Base-by-base conservation (phyloP, 2,113 vertebrate genomes). In the Dasyornis broadbenti region DNA sequence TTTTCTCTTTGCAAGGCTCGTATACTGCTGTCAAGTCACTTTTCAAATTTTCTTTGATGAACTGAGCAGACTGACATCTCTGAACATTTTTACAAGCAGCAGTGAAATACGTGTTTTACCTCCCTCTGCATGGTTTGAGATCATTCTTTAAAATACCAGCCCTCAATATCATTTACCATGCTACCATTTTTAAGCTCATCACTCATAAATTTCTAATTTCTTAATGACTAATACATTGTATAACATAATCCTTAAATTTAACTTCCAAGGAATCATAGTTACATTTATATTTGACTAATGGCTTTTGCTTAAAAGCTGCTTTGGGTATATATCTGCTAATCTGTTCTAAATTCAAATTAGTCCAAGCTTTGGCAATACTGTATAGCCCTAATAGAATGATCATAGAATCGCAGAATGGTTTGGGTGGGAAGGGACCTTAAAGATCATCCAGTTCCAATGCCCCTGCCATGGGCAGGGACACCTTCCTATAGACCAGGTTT, bases 11-110 rank as follows among this genome's bases (percentile, higher is more conserved):
- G 52, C 35, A 84, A 89, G 42, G 56, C 42, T 95, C 3, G 0
- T 73, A 66, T 37, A 77, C 59, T 44, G 68, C 86, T 94, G 73
- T 94, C 89, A 89, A 86, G 72, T 63, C 72, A 89, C 42, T 60
- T 86, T 65, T 84, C 72, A 87, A 35, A 84, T 92, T 86, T 86
- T 63, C 31, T 91, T 86, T 92, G 64, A 94, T 84, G 76, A 84
- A 79, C 44, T 71, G 73, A 94, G 44, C 37, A 53, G 53, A 68
- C 49, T 76, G 86, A 89, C 73, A 37, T 66, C 49, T 82, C 87
- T 88, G 53, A 91, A 87, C 66, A 44, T 78, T 96, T 95, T 94
- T 94, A 71, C 70, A 85, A 94, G 70, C 40, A 76, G 17, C 66
- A 76, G 59, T 63, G 80, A 83, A 86, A 81, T 61, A 65, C 14